A percentile compares a stretch with the other conserved stretches of the same genome.
Evolutionary conservation across 2,113 vertebrate genomes (phyloP).

Genomic region (Macquaria ambigua): DNA sequence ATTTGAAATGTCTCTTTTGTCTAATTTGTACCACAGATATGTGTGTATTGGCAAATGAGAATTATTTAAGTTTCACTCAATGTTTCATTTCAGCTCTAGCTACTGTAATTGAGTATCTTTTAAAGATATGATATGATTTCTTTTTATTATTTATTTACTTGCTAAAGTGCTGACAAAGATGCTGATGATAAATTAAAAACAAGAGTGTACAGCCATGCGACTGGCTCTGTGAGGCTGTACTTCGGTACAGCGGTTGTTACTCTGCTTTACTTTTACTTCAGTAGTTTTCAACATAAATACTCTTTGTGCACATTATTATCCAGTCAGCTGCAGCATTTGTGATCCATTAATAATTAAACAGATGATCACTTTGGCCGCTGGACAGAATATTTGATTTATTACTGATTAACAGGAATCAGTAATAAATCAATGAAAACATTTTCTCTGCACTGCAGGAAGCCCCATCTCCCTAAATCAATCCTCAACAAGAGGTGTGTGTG

Average conservation of each 20-base stretch:
- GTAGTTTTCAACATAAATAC: neutral
- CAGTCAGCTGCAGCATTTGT: neutral
- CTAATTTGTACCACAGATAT: neutral
- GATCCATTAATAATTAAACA: neutral
- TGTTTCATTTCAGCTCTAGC: neutral
- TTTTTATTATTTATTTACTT: neutral
- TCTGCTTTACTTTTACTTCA: no score
- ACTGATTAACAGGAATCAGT: conserved; percentile 42
- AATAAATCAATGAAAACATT: no score
- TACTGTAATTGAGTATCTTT: neutral
- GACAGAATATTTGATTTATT: conserved; percentile 22
- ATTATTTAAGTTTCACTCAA: neutral
- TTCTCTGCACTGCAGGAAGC: conserved; percentile 11
- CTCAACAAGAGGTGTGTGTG: neutral
- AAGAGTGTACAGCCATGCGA: no score
- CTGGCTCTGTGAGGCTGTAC: no score
- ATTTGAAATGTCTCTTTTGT: neutral
- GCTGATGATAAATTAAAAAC: neutral
- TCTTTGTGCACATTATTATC: neutral
- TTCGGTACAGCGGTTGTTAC: neutral
- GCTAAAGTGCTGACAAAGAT: neutral
- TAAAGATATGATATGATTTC: neutral
- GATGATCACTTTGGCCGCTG: neutral
- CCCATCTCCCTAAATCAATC: conserved; percentile 13
- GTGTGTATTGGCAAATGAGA: neutral